Base-by-base conservation (phyloP, 2,888 invertebrate species). In the Noctua fimbriata region DNA sequence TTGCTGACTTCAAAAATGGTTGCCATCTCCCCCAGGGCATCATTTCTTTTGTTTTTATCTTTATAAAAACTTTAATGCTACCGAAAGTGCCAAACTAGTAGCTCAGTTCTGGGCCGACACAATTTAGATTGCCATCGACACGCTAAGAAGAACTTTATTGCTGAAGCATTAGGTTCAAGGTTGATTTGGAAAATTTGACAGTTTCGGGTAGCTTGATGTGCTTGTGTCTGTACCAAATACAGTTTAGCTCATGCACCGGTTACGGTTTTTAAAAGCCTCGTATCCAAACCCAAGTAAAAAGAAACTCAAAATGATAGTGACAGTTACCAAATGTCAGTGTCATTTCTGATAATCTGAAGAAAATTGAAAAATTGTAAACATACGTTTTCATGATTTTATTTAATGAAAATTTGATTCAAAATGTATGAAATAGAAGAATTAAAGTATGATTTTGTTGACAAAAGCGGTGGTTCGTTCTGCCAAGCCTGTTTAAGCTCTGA, bases 401-500 rank as follows among this genome's bases (percentile, higher is more conserved):
- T 2, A 36, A 3, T 32, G 32, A 58, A 67, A 24, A 76, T 7
- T 24, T 52, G 44, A 44, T 24, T 6, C 16, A 82, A 52, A 66
- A 81, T 85, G 81, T 49, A 71, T 76, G 58, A 79, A 79, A 65
- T 47, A 10, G 63, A 82, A 36, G 69, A 69, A 69, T 52, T 28
- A 16, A 84, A 85, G 47, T 63, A 60, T 49, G 36, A 65, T n/a
- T 41, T 52, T 58, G 28, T 7, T 14, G 6, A 52, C 49, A 76
- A 66, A 41, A 73, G 24, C 41, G 18, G 41, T 49, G 21, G 4
- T 52, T 76, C 69, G 10, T 58, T 78, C 10, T 87, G 87, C 47
- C 81, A 81, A 55, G 78, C 76, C 5, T 87, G 87, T 70, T 81
- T 87, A 69, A 83, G 88, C 69, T 70, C 78, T 24, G 80, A 85